Percentiles rank a stretch among this genome's conserved stretches.
These are phyloP conservation scores for Elysia crispata DNA, from an alignment of 2,888 invertebrate species.

Conservation along the genomic window DNA sequence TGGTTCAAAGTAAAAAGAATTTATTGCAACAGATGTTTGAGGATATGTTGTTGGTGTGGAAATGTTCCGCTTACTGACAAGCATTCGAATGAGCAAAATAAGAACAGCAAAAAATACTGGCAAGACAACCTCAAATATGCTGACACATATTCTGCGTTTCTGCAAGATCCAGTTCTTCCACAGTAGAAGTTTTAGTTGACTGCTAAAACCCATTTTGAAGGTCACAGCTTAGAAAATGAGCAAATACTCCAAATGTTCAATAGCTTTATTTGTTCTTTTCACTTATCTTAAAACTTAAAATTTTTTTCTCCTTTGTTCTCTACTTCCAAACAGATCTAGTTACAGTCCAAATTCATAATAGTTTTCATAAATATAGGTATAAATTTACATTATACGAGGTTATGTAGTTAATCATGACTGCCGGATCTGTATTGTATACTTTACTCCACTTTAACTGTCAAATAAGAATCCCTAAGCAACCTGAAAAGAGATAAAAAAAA, in stretches of 20 bases:
- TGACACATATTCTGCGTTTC: constrained; percentile 60
- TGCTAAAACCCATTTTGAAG: constrained; percentile 79
- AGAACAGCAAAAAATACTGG: constrained; percentile 64
- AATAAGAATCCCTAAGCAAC: too few relatives aligned
- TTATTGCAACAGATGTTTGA: not conserved
- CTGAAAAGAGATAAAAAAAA: too few relatives aligned
- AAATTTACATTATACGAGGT: too few relatives aligned
- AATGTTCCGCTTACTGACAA: not conserved
- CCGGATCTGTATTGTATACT: too few relatives aligned
- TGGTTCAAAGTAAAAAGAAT: not conserved
- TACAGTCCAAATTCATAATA: too few relatives aligned
- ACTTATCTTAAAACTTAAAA: too few relatives aligned
- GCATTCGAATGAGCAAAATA: constrained; percentile 56
- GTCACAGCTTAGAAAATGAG: not conserved
- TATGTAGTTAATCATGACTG: too few relatives aligned
- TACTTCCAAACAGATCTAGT: too few relatives aligned
- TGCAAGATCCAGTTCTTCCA: constrained; percentile 69
- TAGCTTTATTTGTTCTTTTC: too few relatives aligned
- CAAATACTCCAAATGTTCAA: not conserved
- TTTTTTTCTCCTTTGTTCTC: too few relatives aligned
- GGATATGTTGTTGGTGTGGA: not conserved
- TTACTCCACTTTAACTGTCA: too few relatives aligned
- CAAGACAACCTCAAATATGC: constrained; percentile 64
- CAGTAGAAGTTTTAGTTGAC: constrained; percentile 64
- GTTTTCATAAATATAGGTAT: too few relatives aligned